Evolutionary conservation across 2,888 invertebrate genomes (phyloP).

Genomic region (Sarcophaga rosellei): DNA sequence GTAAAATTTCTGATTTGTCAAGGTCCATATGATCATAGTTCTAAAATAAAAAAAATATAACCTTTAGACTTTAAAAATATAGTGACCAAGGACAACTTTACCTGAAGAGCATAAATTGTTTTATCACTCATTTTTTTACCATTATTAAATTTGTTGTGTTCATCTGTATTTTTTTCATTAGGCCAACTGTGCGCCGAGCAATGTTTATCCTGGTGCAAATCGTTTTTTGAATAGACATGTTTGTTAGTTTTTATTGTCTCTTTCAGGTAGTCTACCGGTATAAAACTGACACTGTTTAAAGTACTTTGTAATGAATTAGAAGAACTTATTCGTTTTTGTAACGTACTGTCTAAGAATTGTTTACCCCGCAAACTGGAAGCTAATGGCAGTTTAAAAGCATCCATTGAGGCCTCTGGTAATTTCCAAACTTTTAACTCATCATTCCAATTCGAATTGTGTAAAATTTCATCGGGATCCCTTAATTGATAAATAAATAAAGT

Average conservation of each 20-base stretch:
- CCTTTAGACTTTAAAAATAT: background rate
- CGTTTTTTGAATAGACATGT: background rate
- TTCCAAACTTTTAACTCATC: conserved; percentile 88
- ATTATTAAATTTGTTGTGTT: background rate
- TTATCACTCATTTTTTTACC: background rate
- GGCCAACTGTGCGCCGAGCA: background rate
- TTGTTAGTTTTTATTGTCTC: conserved; percentile 1
- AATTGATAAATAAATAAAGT: background rate
- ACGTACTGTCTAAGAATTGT: conserved; percentile 24
- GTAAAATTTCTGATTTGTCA: conserved; percentile 85
- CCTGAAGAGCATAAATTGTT: conserved; percentile 34
- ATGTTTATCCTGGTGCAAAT: background rate
- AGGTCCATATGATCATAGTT: conserved; percentile 49
- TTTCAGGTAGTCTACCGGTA: conserved; percentile 28
- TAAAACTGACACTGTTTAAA: conserved; percentile 16
- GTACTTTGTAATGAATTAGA: conserved; percentile 77
- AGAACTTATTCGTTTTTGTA: conserved; percentile 49
- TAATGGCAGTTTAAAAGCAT: conserved; percentile 87
- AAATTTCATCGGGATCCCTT: conserved; percentile 87
- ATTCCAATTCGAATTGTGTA: conserved; percentile 87
- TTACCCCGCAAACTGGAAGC: conserved; percentile 75
- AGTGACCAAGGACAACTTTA: background rate
- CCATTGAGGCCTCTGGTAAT: conserved; percentile 86
- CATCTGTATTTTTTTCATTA: conserved; percentile 1
- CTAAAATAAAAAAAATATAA: conserved; percentile 27